These are phyloP conservation scores for Microplitis mediator DNA, from an alignment of 1,140 invertebrate genomes.

Conservation along the genomic window DNA sequence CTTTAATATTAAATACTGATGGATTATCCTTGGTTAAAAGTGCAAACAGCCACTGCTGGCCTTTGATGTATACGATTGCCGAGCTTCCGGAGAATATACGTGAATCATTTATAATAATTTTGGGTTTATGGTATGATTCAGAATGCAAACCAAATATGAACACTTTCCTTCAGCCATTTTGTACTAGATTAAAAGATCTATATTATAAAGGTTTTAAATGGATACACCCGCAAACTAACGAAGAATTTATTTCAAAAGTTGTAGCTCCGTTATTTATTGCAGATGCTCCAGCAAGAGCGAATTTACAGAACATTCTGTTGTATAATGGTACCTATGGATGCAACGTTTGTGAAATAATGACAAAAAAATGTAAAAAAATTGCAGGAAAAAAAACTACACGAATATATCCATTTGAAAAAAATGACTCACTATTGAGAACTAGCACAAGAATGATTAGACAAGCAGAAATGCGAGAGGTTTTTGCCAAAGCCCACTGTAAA, in stretches of 20 bases:
- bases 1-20: constrained; percentile 33
- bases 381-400: not conserved
- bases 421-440: constrained; percentile 11
- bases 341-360: constrained; percentile 36
- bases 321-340: constrained; percentile 31
- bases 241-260: constrained; percentile 23
- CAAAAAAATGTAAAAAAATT: constrained; percentile 20
- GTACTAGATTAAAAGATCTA: constrained; percentile 23
- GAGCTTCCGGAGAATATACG: constrained; percentile 27
- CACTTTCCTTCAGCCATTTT: constrained; percentile 28
- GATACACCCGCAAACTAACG: constrained; percentile 24
- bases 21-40: constrained; percentile 30
- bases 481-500: constrained; percentile 11
- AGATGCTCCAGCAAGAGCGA: constrained; percentile 38
- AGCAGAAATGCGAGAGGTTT: constrained; percentile 3
- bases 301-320: constrained; percentile 31
- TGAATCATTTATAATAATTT: constrained; percentile 19
- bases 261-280: constrained; percentile 33
- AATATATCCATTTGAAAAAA: not conserved
- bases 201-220: constrained; percentile 19
- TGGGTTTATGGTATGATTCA: constrained; percentile 28
- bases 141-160: constrained; percentile 28
- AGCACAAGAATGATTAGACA: constrained; percentile 13
- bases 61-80: constrained; percentile 27
- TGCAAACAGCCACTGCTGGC: constrained; percentile 28